Conservation (phyloP, 2,888 invertebrate genomes). For the Drosophila peninsularis region DNA sequence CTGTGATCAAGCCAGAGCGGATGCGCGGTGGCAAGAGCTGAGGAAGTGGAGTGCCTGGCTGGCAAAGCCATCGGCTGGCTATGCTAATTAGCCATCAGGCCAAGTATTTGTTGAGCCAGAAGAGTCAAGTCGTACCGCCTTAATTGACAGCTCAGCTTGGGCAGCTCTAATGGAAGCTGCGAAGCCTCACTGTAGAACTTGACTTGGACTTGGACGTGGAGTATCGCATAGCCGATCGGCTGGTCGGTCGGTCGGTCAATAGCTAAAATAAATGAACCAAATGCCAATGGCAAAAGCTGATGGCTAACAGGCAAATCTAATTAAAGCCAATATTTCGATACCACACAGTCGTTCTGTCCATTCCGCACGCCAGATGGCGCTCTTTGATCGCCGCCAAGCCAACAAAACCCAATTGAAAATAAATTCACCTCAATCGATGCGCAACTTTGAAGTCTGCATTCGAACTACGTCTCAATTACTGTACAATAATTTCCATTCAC, state of each 20-base stretch:
- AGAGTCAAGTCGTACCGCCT: constrained; percentile 32
- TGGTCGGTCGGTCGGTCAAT: constrained; percentile 19
- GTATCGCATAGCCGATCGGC: constrained; percentile 20
- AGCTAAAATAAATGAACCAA: constrained; percentile 47
- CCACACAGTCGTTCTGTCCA: constrained; percentile 7
- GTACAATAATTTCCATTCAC: not conserved
- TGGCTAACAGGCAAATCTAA: constrained; percentile 61
- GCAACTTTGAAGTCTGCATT: not conserved
- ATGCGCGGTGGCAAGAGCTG: not conserved
- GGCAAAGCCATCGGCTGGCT: constrained; percentile 28
- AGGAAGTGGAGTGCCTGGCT: not conserved
- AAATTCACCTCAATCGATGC: constrained; percentile 13
- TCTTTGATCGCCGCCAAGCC: constrained; percentile 31
- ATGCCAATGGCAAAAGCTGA: constrained; percentile 49
- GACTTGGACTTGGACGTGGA: constrained; percentile 10
- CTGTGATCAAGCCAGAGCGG: constrained; percentile 11
- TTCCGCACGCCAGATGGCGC: constrained; percentile 40
- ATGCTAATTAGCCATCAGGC: constrained; percentile 57
- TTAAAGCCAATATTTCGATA: constrained; percentile 51
- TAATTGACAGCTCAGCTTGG: constrained; percentile 51
- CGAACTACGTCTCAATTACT: constrained; percentile 12
- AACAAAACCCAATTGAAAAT: constrained; percentile 11
- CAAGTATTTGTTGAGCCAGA: constrained; percentile 25
- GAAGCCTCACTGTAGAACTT: constrained; percentile 13
- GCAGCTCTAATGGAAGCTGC: constrained; percentile 36